Percentiles rank a stretch among this genome's conserved stretches.
Evolutionary conservation across 1,140 invertebrate species (phyloP).

Genomic region (Drosophila quadrilineata): DNA sequence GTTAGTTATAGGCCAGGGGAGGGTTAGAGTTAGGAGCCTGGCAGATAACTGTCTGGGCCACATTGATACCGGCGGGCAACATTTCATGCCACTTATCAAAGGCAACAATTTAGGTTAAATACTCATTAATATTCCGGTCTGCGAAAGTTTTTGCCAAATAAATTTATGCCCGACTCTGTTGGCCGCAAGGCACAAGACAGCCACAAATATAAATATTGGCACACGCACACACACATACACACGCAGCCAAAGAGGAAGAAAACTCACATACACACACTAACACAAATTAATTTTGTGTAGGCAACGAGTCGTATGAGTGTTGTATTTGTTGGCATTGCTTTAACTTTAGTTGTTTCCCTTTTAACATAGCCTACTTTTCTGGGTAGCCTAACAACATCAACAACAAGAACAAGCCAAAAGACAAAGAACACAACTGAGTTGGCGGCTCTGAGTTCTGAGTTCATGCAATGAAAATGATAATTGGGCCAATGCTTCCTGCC

Average conservation of each 20-base stretch:
- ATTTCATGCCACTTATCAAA: slow-evolving; percentile 79
- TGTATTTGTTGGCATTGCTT: slow-evolving; percentile 21
- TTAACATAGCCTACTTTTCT: slow-evolving; percentile 68
- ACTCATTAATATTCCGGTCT: slow-evolving; percentile 80
- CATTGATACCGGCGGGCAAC: slow-evolving; percentile 47
- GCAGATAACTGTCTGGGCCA: slow-evolving; percentile 40
- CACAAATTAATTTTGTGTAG: slow-evolving; percentile 40
- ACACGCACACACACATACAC: slow-evolving; percentile 48
- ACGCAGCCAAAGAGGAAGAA: neutral
- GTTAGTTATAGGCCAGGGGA: neutral
- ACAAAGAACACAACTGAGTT: slow-evolving; percentile 2
- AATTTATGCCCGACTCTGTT: slow-evolving; percentile 69
- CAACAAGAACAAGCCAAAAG: slow-evolving; percentile 16
- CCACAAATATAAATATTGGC: slow-evolving; percentile 36
- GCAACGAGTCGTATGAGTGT: slow-evolving; percentile 21
- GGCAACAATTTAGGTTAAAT: slow-evolving; percentile 80
- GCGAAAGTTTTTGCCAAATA: slow-evolving; percentile 78
- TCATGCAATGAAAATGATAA: slow-evolving; percentile 67
- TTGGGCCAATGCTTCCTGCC: slow-evolving; percentile 59
- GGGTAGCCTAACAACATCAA: slow-evolving; percentile 11
- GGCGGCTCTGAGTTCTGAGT: slow-evolving; percentile 9
- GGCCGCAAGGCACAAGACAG: slow-evolving; percentile 57
- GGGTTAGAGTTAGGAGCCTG: neutral
- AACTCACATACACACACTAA: slow-evolving; percentile 23
- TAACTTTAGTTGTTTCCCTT: slow-evolving; percentile 6